A percentile compares a stretch with the other conserved stretches of the same genome.
phyloP scores from a whole-genome alignment of 2,888 invertebrate genomes.

The Anagyrus pseudococci region DNA sequence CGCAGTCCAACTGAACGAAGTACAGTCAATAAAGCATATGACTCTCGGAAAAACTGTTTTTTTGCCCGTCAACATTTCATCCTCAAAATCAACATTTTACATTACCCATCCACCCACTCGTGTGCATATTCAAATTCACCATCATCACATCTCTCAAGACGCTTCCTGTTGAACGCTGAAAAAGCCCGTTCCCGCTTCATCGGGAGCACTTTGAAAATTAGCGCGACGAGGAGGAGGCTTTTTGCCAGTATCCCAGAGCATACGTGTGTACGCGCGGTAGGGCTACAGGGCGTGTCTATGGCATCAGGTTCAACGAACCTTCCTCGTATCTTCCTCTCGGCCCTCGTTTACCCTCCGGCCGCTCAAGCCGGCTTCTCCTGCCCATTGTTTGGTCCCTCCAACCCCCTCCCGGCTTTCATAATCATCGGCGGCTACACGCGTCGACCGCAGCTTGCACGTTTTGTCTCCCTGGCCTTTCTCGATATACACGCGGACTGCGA shows the following conservation, averaged over 20 bases:
- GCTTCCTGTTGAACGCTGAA: conserved; percentile 3
- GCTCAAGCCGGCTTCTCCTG: not conserved
- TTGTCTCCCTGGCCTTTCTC: not conserved
- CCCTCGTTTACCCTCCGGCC: not conserved
- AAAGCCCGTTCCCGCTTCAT: conserved; percentile 45
- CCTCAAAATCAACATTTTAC: not conserved
- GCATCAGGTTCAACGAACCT: conserved; percentile 31
- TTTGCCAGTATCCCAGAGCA: conserved; percentile 37
- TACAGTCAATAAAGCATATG: not conserved
- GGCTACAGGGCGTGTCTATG: not conserved
- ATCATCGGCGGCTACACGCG: conserved; percentile 12
- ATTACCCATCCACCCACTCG: not conserved
- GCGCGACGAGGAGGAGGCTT: conserved; percentile 48
- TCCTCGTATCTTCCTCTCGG: not conserved
- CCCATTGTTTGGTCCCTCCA: not conserved
- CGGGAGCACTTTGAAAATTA: conserved; percentile 53
- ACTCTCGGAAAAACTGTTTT: too few relatives aligned
- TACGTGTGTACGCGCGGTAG: not conserved
- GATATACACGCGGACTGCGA: not conserved
- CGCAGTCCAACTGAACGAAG: too few relatives aligned
- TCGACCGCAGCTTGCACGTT: not conserved
- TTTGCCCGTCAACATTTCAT: too few relatives aligned
- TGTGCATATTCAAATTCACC: not conserved
- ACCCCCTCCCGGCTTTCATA: conserved; percentile 6
- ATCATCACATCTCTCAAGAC: not conserved